Percentiles rank a stretch among this genome's conserved stretches.
Evolutionary conservation across 2,797 vertebrate genomes (phyloP).

Genomic region (Sebastes vulpes): DNA sequence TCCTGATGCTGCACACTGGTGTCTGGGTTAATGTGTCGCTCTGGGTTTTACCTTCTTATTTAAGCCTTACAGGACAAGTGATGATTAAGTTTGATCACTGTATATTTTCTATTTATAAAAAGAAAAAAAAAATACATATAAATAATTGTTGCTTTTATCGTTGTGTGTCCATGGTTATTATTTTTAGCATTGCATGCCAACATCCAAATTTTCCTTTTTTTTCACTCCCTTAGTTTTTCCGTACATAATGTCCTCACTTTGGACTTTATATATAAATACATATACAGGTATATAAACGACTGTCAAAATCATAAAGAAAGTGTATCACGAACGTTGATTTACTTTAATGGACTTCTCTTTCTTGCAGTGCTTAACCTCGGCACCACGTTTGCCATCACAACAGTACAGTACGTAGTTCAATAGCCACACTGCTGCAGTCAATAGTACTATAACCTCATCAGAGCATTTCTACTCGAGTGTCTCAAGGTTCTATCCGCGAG

Average conservation of each 20-base stretch:
- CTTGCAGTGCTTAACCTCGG: neutral
- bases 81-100: neutral
- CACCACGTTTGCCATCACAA: neutral
- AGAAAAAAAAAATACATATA: neutral
- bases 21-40: neutral
- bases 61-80: neutral
- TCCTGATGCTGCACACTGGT: conserved; percentile 29
- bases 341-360: neutral
- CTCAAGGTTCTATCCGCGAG: conserved; percentile 34
- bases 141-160: neutral
- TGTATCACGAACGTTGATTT: neutral
- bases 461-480: neutral
- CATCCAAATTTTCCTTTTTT: neutral
- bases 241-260: neutral
- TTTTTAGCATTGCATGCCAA: neutral
- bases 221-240: neutral
- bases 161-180: neutral
- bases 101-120: neutral
- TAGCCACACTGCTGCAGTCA: neutral
- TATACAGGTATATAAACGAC: neutral
- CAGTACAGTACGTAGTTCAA: neutral
- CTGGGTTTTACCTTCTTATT: neutral
- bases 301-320: neutral
- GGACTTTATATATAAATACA: neutral
- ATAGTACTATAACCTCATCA: neutral